A percentile compares a stretch with the other conserved stretches of the same genome.
These are phyloP conservation scores for Stichopus chloronotus DNA, from an alignment of 35 echinoderm and acorn worm genomes.

Conservation along the genomic window DNA sequence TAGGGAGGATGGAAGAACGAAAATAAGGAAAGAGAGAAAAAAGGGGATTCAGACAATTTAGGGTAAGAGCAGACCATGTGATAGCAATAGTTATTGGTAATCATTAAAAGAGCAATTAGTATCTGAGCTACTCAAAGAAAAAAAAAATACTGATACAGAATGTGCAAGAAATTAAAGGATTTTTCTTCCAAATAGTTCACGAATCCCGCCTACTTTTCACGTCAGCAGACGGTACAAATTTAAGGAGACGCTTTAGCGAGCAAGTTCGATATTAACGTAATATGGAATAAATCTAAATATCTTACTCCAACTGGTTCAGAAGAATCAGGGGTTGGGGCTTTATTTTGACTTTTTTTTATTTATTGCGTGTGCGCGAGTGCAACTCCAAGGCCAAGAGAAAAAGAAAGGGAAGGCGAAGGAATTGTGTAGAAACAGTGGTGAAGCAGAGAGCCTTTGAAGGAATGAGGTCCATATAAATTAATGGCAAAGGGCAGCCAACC, in stretches of 20 bases:
- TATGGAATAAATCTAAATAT: constrained; percentile 22
- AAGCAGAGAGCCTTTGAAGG: not conserved
- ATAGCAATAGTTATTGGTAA: not conserved
- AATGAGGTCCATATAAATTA: not conserved
- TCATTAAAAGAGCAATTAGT: constrained; percentile 17
- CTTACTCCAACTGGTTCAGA: not conserved
- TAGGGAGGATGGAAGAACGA: not conserved
- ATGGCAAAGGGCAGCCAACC: not conserved
- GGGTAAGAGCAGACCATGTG: constrained; percentile 12
- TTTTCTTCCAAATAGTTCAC: not conserved
- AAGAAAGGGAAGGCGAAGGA: not conserved
- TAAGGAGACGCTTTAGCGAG: not conserved
- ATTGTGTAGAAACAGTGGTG: not conserved
- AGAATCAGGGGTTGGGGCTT: not conserved
- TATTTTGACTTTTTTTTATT: not conserved
- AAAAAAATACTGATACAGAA: not conserved
- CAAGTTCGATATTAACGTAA: not conserved
- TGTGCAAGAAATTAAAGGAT: not conserved
- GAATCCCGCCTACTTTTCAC: not conserved
- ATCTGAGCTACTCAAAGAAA: not conserved
- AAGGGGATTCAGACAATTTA: not conserved
- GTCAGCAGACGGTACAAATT: not conserved
- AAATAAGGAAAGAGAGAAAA: not conserved
- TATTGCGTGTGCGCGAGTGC: not conserved
- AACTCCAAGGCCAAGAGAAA: not conserved